Evolutionary conservation across 2,888 invertebrate species (phyloP).

Genomic region (Artemia sinica): DNA sequence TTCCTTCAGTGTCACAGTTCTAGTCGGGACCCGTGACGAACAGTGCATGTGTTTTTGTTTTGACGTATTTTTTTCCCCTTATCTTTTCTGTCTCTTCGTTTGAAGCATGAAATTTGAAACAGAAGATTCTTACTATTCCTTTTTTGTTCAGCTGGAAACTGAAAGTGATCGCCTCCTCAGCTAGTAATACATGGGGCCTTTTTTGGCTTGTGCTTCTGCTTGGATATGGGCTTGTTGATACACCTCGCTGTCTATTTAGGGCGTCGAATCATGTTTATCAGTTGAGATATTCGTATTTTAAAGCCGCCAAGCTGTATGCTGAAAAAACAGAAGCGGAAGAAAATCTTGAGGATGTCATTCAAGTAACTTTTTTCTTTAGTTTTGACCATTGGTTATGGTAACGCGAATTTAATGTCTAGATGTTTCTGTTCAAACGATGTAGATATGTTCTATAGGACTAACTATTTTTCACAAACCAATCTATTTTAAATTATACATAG

Average conservation of each 20-base stretch:
- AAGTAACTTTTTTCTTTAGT: constrained; percentile 40
- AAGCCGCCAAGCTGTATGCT: constrained; percentile 76
- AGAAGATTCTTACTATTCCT: constrained; percentile 18
- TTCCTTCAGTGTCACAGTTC: no score
- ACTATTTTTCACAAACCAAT: no score
- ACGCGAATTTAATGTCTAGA: background rate
- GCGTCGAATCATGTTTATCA: constrained; percentile 67
- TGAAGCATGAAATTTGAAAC: constrained; percentile 16
- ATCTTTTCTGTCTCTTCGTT: no score
- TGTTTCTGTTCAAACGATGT: background rate
- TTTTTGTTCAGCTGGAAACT: constrained; percentile 48
- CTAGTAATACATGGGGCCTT: constrained; percentile 98
- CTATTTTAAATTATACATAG: no score
- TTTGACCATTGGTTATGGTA: background rate
- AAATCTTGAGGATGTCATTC: constrained; percentile 79
- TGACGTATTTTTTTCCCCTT: no score
- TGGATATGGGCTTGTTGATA: constrained; percentile 86
- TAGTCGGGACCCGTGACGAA: no score
- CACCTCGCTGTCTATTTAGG: constrained; percentile 73
- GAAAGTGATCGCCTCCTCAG: constrained; percentile 91
- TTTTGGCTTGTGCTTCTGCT: constrained; percentile 79
- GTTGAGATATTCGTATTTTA: constrained; percentile 72
- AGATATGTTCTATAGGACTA: no score
- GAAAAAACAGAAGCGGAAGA: constrained; percentile 96
- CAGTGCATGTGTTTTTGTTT: no score